A percentile compares a stretch with the other conserved stretches of the same genome.
These are phyloP conservation scores for Molothrus ater DNA, from an alignment of 2,797 vertebrate species.

Conservation along the genomic window DNA sequence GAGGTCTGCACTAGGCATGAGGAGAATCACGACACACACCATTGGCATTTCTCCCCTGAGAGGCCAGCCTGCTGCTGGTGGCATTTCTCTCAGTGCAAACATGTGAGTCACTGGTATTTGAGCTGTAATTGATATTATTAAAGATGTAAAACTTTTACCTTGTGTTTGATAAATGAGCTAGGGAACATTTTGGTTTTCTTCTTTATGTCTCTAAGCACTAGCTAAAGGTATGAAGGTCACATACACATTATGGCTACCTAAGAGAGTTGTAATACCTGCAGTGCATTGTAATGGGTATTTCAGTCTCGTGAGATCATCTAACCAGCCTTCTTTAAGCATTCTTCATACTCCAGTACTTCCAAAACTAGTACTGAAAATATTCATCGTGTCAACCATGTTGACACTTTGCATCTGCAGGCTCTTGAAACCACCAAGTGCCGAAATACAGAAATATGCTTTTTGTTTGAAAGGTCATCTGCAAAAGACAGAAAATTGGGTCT, in stretches of 20 bases:
- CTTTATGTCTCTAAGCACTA: not conserved
- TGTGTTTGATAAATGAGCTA: not conserved
- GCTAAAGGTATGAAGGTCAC: not conserved
- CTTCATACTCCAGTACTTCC: constrained; percentile 15
- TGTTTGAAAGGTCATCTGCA: constrained; percentile 47
- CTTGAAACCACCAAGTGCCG: constrained; percentile 8
- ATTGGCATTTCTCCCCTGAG: not conserved
- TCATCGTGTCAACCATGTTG: constrained; percentile 27
- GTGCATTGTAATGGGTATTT: constrained; percentile 37
- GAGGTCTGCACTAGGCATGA: not conserved
- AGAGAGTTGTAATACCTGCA: not conserved
- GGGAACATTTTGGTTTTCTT: not conserved
- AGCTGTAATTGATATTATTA: not conserved
- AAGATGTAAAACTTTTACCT: not conserved
- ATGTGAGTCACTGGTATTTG: not conserved
- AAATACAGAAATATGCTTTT: constrained; percentile 37
- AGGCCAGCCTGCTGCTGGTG: not conserved
- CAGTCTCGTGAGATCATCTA: constrained; percentile 1
- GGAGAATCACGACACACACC: not conserved
- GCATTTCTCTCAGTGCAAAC: not conserved
- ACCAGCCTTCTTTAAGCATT: constrained; percentile 24
- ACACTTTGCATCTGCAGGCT: constrained; percentile 47
- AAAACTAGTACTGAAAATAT: constrained; percentile 57
- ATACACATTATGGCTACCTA: not conserved
- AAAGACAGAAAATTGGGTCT: constrained; percentile 43